Evolutionary conservation across 2,797 vertebrate genomes (phyloP), one percentile per base, ranked within the genome.

Genomic region (Serranus cabrilla): DNA sequence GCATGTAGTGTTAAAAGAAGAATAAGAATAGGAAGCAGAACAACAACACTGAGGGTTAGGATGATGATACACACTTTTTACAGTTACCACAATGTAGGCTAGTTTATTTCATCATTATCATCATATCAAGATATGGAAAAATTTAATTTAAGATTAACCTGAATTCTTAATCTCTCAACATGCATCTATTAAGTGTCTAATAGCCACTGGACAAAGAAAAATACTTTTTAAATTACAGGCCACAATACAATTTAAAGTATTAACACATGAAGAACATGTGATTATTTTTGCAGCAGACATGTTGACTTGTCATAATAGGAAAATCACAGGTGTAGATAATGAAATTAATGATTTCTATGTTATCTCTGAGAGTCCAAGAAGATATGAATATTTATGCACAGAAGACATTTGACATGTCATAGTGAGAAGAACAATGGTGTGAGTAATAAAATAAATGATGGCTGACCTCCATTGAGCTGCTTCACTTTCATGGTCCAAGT

Each of bases 1-100:
- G 59, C 81, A 46, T 47, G 27, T 43, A 11, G 42, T 39, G 2
- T 40, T 20, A 1, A 72, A 73, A 74, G 70, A 60, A 78, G 87
- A 91, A 78, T 43, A 87, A 87, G 82, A 81, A 58, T 0, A 20
- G 20, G 64, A 54, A 4, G n/a, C 4, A 21, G 46, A 43, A 18
- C 39, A 67, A 51, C 13, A 46, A 51, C 50, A 47, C 13, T 25
- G 16, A 47, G 2, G 2, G 7, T 34, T 51, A 47, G 2, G 3
- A 2, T 25, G 58, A 50, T 31, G 18, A 57, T 2, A 42, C 43
- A n/a, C 8, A 34, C 10, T 4, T 47, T 1, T 21, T 21, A 43
- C 1, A 39, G n/a, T n/a, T n/a, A n/a, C n/a, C 27, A 23, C 8
- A 46, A 18, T 16, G 5, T 25, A 12, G 0, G 2, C 20, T n/a